Evolutionary conservation across 2,113 vertebrate genomes (phyloP), one percentile per base, ranked within the genome.

Genomic region (Megalops atlanticus): DNA sequence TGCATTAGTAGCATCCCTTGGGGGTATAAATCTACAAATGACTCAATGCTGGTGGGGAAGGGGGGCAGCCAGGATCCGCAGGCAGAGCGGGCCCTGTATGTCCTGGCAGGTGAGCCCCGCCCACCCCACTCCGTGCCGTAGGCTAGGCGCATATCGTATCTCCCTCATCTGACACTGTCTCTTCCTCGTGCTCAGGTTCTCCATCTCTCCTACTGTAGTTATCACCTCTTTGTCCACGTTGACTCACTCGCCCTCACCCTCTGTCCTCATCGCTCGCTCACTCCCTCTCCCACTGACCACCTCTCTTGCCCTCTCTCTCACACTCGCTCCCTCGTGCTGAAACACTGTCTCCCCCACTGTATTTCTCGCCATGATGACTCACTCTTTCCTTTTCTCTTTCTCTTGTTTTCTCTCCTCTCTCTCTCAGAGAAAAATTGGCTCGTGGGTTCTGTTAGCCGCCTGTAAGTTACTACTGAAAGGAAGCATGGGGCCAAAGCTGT

Each of bases 221-320:
- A 16, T 71, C 33, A 4, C 33, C 14, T 16, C 36, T 36, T 18
- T 71, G 2, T 18, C 69, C 36, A 15, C 14, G 36, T 15, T 35
- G 33, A 36, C 35, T 71, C 69, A 36, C 69, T 71, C 33, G 11
- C 68, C 35, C 68, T 35, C 21, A 35, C 68, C 33, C 68, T 35
- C 31, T 70, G 0, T 70, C 68, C 35, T n/a, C n/a, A 18, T 64
- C 58, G 21, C n/a, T 31, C n/a, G 7, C 58, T 31, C 5, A 10
- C 58, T 72, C 70, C 5, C 38, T 72, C 31, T 70, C 71, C 35
- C 71, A 73, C 35, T 73, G 71, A 73, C 15, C 14, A 35, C 68
- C 68, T 69, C 27, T 6, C 27, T 35, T 27, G 12, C n/a, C 31
- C 14, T 69, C 64, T 69, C 27, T 69, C 27, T 5, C 5, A 33